Evolutionary conservation across 1,140 invertebrate species (phyloP).

Genomic region (Anadara kagoshimensis): DNA sequence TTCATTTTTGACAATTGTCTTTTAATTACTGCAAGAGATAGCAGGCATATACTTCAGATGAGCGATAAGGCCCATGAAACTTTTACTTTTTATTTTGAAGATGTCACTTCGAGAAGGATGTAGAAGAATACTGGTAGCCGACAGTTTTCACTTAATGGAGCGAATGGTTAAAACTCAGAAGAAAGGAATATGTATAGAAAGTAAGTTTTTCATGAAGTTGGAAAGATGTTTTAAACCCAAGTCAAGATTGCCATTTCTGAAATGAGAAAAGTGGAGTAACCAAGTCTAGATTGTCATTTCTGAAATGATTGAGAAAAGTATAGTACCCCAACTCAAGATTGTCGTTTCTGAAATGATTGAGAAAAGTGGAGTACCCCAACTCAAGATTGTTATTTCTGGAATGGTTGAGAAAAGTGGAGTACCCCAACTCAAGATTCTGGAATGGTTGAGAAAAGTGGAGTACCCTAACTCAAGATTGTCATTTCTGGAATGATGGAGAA

Average conservation of each 20-base stretch:
- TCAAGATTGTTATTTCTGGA: too few relatives aligned
- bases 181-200: slow-evolving; percentile 83
- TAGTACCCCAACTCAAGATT: not conserved
- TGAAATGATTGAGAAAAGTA: not conserved
- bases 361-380: too few relatives aligned
- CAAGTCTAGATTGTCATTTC: not conserved
- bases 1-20: not conserved
- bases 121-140: slow-evolving; percentile 88
- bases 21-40: not conserved
- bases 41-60: not conserved
- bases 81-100: slow-evolving; percentile 60
- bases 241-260: not conserved
- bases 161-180: slow-evolving; percentile 85
- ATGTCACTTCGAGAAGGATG: slow-evolving; percentile 92
- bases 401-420: too few relatives aligned
- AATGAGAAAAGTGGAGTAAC: not conserved
- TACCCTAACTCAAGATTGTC: too few relatives aligned
- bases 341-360: not conserved
- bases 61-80: not conserved
- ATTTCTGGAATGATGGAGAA: too few relatives aligned
- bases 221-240: not conserved
- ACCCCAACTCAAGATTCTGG: too few relatives aligned
- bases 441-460: too few relatives aligned
- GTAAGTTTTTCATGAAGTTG: slow-evolving; percentile 64
- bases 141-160: slow-evolving; percentile 92